Conservation (phyloP, 2,888 invertebrate genomes). For the Bembecia ichneumoniformis region DNA sequence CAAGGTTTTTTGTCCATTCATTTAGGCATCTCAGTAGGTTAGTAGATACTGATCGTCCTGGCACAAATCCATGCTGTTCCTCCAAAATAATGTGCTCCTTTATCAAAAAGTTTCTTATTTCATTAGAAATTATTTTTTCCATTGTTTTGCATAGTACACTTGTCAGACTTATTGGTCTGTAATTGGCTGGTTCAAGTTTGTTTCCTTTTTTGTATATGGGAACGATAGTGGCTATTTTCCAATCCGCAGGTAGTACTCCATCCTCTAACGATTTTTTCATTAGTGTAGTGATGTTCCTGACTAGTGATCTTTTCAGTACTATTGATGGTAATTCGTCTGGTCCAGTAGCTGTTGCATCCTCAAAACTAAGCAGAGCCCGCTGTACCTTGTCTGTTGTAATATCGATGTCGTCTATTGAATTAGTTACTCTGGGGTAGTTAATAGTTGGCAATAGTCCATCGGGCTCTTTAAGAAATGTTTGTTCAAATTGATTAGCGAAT, state of each 20-base stretch:
- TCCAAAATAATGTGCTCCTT: conserved; percentile 1
- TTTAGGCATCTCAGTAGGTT: conserved; percentile 1
- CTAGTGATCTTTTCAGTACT: not conserved
- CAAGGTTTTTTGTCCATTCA: conserved; percentile 2
- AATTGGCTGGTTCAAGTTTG: not conserved
- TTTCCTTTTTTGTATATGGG: not conserved
- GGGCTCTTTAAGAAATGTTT: too few species aligned
- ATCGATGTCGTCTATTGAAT: not conserved
- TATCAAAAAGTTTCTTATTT: conserved; percentile 1
- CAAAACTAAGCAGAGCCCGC: not conserved
- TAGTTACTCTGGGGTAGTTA: too few species aligned
- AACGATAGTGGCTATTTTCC: not conserved
- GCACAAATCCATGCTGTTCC: conserved; percentile 4
- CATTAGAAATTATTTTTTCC: conserved; percentile 1
- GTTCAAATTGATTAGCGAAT: too few species aligned
- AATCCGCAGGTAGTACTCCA: not conserved
- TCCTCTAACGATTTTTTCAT: not conserved
- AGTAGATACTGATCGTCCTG: not conserved
- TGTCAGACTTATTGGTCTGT: conserved; percentile 4
- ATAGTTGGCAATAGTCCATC: too few species aligned
- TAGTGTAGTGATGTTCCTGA: not conserved
- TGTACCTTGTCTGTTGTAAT: not conserved
- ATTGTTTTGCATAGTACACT: conserved; percentile 1
- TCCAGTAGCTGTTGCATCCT: not conserved
- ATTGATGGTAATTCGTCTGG: not conserved